Base-by-base conservation (phyloP, 2,113 vertebrate species). In the Pogonocichla stellata region DNA sequence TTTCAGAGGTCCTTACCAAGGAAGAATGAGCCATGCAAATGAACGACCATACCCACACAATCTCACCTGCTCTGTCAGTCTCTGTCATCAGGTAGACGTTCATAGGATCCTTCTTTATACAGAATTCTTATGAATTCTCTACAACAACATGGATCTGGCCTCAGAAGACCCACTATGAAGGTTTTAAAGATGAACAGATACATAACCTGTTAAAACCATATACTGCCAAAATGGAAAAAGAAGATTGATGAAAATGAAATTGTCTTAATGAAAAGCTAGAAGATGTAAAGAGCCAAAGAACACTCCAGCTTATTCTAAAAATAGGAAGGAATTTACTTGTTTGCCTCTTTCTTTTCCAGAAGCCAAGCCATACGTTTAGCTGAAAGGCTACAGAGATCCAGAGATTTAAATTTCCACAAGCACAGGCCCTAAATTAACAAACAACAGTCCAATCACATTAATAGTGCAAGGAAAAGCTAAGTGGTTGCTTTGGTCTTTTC, bases 381-480 rank as follows among this genome's bases (percentile, higher is more conserved):
- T 77, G 33, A 96, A 83, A 83, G 82, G 79, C 85, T 93, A 83
- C 34, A 51, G 50, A 94, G 67, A 93, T 93, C 80, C 86, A 92
- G 79, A 91, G 64, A 95, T 89, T 87, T 93, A 80, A 92, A 92
- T 86, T 91, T 94, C 79, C 86, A 95, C 79, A 90, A 90, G 83
- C 86, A 64, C 60, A 56, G 66, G 54, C 82, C 90, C 93, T 92
- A 92, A 90, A 94, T 93, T 95, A 94, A 97, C 93, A 80, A 16
- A 85, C 38, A 83, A 78, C 53, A 89, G 81, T 91, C 92, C 77
- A 94, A 82, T 87, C 66, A 58, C 89, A 89, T 66, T 95, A 96
- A 82, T 56, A 93, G 93, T 80, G 80, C 54, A 94, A 92, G 71
- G 77, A 93, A 79, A 91, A 96, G 53, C 90, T 94, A 92, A 97